Evolutionary conservation across 2,888 invertebrate species (phyloP).

Genomic region (Folsomia candida): DNA sequence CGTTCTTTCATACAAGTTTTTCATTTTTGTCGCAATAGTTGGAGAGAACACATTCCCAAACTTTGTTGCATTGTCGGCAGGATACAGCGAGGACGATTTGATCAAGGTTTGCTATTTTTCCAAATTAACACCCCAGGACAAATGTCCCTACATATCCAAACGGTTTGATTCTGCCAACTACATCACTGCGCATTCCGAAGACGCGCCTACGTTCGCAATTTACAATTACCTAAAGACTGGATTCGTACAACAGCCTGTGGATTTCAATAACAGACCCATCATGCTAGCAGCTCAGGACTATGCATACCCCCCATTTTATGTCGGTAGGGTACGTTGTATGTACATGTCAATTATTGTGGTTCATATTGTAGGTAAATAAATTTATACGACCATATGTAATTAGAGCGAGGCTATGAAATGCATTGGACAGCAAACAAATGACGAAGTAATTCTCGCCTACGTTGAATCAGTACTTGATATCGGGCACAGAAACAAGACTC

Average conservation of each 20-base stretch:
- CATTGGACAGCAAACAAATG: conserved; percentile 7
- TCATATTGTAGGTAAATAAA: no score
- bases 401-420: conserved; percentile 1
- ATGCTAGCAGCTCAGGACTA: conserved; percentile 3
- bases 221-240: conserved; percentile 1
- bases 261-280: background rate
- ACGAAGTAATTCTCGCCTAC: background rate
- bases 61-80: background rate
- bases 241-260: conserved; percentile 5
- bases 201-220: background rate
- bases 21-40: no score
- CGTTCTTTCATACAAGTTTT: no score
- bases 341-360: no score
- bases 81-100: conserved; percentile 1
- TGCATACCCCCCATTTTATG: background rate
- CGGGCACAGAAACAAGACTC: background rate
- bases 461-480: background rate
- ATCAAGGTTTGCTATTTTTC: background rate
- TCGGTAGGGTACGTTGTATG: background rate
- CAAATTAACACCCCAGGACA: background rate
- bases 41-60: conserved; percentile 13
- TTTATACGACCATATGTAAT: background rate
- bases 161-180: conserved; percentile 12
- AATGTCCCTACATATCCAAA: conserved; percentile 8
- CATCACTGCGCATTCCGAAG: conserved; percentile 4